These are phyloP conservation scores for Yasuhikotakia modesta DNA, from an alignment of 2,797 vertebrate genomes.

Conservation along the genomic window DNA sequence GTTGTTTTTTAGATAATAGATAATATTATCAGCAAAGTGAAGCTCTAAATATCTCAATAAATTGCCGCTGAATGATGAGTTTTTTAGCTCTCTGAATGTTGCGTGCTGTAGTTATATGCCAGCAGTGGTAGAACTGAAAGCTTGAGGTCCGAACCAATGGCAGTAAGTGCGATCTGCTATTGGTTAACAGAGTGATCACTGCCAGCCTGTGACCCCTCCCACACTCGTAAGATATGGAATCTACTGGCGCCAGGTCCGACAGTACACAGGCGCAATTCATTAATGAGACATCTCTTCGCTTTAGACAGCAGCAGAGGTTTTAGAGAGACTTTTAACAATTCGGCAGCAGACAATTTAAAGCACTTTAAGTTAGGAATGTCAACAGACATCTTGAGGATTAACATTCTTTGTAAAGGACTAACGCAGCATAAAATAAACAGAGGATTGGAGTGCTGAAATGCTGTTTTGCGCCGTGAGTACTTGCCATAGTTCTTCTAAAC, in stretches of 20 bases:
- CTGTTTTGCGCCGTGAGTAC: conserved; percentile 42
- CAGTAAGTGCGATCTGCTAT: conserved; percentile 71
- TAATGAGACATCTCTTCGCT: conserved; percentile 69
- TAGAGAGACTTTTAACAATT: conserved; percentile 63
- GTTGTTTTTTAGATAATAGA: conserved; percentile 53
- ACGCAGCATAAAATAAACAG: conserved; percentile 21
- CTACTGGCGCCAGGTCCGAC: conserved; percentile 94
- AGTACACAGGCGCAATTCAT: conserved; percentile 86
- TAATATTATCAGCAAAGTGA: conserved; percentile 60
- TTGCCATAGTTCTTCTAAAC: background rate
- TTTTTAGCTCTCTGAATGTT: conserved; percentile 66
- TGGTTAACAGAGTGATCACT: conserved; percentile 79
- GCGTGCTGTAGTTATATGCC: conserved; percentile 54
- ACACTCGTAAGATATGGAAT: conserved; percentile 88
- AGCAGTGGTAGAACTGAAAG: conserved; percentile 50
- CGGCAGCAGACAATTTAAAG: conserved; percentile 49
- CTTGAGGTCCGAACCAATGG: conserved; percentile 78
- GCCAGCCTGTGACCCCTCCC: conserved; percentile 74
- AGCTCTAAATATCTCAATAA: conserved; percentile 68
- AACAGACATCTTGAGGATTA: conserved; percentile 68
- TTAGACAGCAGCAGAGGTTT: conserved; percentile 65
- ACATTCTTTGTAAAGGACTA: conserved; percentile 52
- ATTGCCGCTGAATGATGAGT: conserved; percentile 76
- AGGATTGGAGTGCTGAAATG: conserved; percentile 40
- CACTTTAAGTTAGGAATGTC: conserved; percentile 51